Percentiles rank a stretch among this genome's conserved stretches.
These are phyloP conservation scores for Gallinago media DNA, from an alignment of 2,113 vertebrate genomes.

Conservation along the genomic window DNA sequence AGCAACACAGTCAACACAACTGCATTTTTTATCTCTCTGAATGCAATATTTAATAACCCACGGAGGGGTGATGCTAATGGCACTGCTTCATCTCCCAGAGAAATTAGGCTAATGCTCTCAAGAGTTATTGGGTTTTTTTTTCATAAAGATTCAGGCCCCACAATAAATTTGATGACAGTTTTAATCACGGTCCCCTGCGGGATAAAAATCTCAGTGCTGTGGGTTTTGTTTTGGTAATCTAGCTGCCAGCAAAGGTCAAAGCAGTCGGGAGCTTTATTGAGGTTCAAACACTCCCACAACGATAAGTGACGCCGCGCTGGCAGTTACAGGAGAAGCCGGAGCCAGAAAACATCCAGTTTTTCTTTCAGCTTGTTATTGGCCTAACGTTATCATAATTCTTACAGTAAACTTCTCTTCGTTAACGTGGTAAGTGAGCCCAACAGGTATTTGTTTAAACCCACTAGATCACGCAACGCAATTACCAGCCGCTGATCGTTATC, in stretches of 20 bases:
- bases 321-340: background rate
- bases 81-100: background rate
- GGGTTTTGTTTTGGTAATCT: background rate
- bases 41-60: background rate
- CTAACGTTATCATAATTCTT: background rate
- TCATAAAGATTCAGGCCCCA: background rate
- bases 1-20: background rate
- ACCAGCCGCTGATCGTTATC: background rate
- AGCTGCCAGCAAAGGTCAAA: background rate
- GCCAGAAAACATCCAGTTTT: background rate
- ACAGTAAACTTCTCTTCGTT: background rate
- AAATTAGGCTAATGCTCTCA: background rate
- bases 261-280: background rate
- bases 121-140: background rate
- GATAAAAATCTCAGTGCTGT: background rate
- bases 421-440: background rate
- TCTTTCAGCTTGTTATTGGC: background rate
- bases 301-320: background rate
- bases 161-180: background rate
- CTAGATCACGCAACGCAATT: background rate
- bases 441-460: background rate
- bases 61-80: background rate
- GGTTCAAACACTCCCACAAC: background rate
- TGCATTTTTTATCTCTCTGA: background rate
- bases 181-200: background rate